Evolutionary conservation across 2,113 vertebrate species (phyloP).

Genomic region (Bufo gargarizans): DNA sequence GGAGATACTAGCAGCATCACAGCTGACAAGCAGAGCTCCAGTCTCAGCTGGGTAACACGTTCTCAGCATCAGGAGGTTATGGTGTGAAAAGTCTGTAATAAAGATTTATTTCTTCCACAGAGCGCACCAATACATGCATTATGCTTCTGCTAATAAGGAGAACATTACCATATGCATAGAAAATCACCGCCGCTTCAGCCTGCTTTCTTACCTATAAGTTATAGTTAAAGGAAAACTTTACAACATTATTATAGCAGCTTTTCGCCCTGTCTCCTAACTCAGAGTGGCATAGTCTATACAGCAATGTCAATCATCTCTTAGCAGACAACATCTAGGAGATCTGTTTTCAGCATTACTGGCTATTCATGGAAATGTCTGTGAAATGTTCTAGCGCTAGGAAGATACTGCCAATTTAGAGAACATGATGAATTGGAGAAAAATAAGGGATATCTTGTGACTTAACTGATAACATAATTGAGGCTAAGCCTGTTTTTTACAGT

Average conservation of each 20-base stretch:
- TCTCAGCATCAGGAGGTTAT: constrained; percentile 8
- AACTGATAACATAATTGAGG: not conserved
- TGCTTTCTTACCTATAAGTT: not conserved
- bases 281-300: not conserved
- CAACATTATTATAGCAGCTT: constrained; percentile 18
- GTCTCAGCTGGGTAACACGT: constrained; percentile 3
- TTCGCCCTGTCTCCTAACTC: not conserved
- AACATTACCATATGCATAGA: not conserved
- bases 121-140: constrained; percentile 15
- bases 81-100: constrained; percentile 16
- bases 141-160: not conserved
- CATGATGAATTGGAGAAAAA: not conserved
- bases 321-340: not conserved
- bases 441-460: not conserved
- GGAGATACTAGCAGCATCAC: not conserved
- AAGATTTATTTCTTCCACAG: constrained; percentile 14
- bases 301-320: constrained; percentile 10
- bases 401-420: not conserved
- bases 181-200: not conserved
- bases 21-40: not conserved
- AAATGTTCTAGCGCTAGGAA: not conserved
- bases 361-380: not conserved
- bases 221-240: not conserved
- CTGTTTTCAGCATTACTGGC: not conserved
- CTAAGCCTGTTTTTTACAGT: not conserved